phyloP scores from a whole-genome alignment of 2,888 invertebrate species.

The Pycnomerus fuliginosus region DNA sequence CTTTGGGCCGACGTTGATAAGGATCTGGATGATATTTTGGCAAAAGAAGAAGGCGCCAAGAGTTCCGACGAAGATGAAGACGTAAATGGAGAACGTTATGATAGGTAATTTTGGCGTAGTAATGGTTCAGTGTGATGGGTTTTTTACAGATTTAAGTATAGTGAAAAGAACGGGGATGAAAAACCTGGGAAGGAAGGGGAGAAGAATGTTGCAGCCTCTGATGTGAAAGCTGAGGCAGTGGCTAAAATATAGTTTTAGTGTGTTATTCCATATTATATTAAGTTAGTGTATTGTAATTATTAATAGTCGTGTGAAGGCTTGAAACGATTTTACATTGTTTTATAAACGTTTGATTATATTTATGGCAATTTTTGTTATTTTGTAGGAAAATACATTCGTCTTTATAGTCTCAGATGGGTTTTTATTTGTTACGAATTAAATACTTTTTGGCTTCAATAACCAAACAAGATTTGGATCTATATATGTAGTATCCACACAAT shows the following conservation, averaged over 20 bases:
- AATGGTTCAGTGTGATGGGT: too few relatives aligned
- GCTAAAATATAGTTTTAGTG: conserved; percentile 18
- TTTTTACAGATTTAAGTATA: conserved; percentile 44
- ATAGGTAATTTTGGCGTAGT: conserved; percentile 40
- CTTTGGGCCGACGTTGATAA: conserved; percentile 82
- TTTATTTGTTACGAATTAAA: too few relatives aligned
- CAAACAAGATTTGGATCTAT: too few relatives aligned
- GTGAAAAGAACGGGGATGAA: conserved; percentile 47
- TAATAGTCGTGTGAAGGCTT: too few relatives aligned
- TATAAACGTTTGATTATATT: not conserved
- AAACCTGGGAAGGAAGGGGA: conserved; percentile 16
- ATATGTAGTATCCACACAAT: too few relatives aligned
- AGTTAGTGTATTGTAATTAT: conserved; percentile 1
- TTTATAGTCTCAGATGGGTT: too few relatives aligned
- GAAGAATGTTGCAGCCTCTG: conserved; percentile 10
- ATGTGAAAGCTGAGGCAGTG: conserved; percentile 19
- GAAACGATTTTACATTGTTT: not conserved
- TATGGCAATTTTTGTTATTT: not conserved
- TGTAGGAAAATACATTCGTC: not conserved
- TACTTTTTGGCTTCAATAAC: too few relatives aligned
- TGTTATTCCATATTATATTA: not conserved
- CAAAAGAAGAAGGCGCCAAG: conserved; percentile 62
- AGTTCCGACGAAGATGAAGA: conserved; percentile 68
- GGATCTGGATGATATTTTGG: conserved; percentile 73
- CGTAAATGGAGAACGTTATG: conserved; percentile 57